Evolutionary conservation across 2,888 invertebrate species (phyloP).

Genomic region (Dicycla oo): DNA sequence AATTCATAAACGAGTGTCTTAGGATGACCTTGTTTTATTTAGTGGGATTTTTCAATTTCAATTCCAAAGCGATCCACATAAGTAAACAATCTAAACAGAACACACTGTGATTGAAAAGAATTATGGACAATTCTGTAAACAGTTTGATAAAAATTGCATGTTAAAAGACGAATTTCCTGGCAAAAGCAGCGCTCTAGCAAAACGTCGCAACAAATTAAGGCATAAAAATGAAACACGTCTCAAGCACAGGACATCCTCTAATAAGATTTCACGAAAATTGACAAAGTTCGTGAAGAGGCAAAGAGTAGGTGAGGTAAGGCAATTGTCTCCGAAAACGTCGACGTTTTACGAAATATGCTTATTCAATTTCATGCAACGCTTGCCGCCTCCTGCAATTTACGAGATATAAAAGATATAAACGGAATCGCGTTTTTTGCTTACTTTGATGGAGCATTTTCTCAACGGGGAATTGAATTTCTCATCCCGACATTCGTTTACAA

Average conservation of each 20-base stretch:
- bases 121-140: not conserved
- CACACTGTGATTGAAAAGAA: not conserved
- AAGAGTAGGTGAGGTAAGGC: slow-evolving; percentile 90
- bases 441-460: slow-evolving; percentile 90
- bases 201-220: slow-evolving; percentile 68
- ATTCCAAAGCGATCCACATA: not conserved
- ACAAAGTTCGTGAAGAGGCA: slow-evolving; percentile 89
- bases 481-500: slow-evolving; percentile 85
- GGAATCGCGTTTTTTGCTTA: slow-evolving; percentile 91
- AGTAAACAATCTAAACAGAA: not conserved
- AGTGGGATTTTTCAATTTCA: not conserved
- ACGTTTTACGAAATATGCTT: slow-evolving; percentile 91
- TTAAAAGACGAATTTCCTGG: slow-evolving; percentile 20
- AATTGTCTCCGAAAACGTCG: slow-evolving; percentile 90
- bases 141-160: slow-evolving; percentile 13
- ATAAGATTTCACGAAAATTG: slow-evolving; percentile 89
- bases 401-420: slow-evolving; percentile 91
- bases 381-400: slow-evolving; percentile 91
- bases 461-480: slow-evolving; percentile 89
- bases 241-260: slow-evolving; percentile 83
- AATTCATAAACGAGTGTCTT: not conserved
- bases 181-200: slow-evolving; percentile 35
- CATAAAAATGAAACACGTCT: slow-evolving; percentile 78
- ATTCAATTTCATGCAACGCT: slow-evolving; percentile 91
- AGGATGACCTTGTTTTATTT: not conserved